Base-by-base conservation (phyloP, 2,888 invertebrate genomes). In the Formica aserva region DNA sequence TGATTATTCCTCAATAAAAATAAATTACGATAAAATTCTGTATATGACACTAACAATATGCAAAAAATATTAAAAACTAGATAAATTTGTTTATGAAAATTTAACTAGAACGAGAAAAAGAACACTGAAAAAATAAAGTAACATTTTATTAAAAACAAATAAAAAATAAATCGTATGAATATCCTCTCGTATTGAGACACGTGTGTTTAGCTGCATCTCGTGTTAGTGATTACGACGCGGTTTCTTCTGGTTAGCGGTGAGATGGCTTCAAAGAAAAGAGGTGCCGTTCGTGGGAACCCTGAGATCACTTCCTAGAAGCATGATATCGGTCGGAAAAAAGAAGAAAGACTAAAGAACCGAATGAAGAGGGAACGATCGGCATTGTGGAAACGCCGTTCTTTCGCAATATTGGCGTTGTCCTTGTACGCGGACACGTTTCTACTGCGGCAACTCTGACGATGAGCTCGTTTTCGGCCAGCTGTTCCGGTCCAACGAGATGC, bases 241-340 rank as follows among this genome's bases (percentile, higher is more conserved):
- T 87, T 88, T 88, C 90, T 85, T 84, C 83, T 85, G 85, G 85
- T 87, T 85, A 82, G 63, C 84, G 86, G 57, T 65, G 82, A 84
- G 86, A 88, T 82, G 86, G 60, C 72, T 93, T 93, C 93, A 92
- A 90, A 92, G 93, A 93, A 93, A 93, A 93, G 90, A 91, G 90
- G 88, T 89, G 88, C 89, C 89, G 92, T 93, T 93, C 92, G 92
- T 93, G 93, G 92, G 93, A 93, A 93, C 92, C 91, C 88, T 91
- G 91, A 88, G 90, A 91, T 90, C 86, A 87, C 91, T 93, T 93
- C 93, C 87, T 83, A 91, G 93, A 93, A 93, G 84, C 85, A 80
- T 85, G 87, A 90, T 88, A 83, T 87, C 71, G 66, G 62, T 29
- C 75, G 80, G 86, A 83, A 87, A 88, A 86, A 85, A 88, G 38